Percentiles rank a stretch among this genome's conserved stretches.
phyloP scores from a whole-genome alignment of 2,888 invertebrate genomes.

The Drosophila mimica region DNA sequence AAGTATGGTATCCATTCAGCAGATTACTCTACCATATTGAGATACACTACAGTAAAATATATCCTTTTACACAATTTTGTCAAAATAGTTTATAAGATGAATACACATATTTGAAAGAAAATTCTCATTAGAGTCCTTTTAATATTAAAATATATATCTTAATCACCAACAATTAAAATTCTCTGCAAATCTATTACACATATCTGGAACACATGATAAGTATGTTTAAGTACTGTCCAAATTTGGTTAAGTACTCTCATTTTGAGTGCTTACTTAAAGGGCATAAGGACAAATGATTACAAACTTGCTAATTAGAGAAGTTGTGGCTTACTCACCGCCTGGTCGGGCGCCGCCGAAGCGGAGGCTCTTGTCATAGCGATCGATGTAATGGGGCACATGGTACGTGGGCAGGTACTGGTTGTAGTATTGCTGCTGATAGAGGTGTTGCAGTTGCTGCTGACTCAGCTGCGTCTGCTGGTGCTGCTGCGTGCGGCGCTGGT shows the following conservation, averaged over 20 bases:
- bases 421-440: slow-evolving; percentile 78
- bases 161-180: background rate
- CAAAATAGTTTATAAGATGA: background rate
- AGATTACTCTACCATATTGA: background rate
- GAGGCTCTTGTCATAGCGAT: slow-evolving; percentile 84
- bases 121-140: background rate
- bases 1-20: background rate
- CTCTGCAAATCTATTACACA: background rate
- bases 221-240: background rate
- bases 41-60: background rate
- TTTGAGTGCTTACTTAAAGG: background rate
- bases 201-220: background rate
- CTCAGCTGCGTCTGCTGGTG: slow-evolving; percentile 80
- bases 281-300: background rate
- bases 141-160: background rate
- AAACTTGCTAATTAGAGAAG: background rate
- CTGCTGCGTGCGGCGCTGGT: slow-evolving; percentile 83
- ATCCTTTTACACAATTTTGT: background rate
- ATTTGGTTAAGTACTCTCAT: background rate
- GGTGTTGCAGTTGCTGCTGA: slow-evolving; percentile 76
- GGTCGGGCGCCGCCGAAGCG: slow-evolving; percentile 80
- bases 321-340: slow-evolving; percentile 56
- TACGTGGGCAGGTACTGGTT: slow-evolving; percentile 78
- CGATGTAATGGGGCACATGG: slow-evolving; percentile 77
- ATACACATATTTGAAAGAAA: background rate